Evolutionary conservation across 30 jellyfish, hydroid and myxozoan genomes (phyloP), one percentile per base, ranked within the genome.

Genomic region (Mastigias papua): DNA sequence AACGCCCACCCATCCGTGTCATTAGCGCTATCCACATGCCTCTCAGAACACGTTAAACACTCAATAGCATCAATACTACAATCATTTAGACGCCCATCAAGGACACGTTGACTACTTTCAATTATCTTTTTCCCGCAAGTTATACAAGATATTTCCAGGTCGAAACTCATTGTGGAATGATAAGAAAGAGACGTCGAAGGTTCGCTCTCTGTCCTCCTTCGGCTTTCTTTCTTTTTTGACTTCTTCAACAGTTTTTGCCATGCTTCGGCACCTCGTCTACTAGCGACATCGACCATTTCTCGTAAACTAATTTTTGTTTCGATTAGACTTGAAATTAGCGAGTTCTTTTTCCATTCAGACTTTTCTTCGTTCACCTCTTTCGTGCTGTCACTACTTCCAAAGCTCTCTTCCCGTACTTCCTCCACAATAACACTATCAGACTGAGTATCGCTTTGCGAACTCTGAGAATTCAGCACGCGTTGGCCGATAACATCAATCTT

Each of bases 271-370:
- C 99, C 99, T 23, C 93, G 90, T 30, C 73, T 91, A 22, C 98
- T 91, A 32, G 99, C 99, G 30, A 63, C 87, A 30, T 96, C 98
- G 58, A 96, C 99, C 73, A 96, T 96, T 67, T 90, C 98, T n/a
- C 99, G 94, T 57, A 96, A 88, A 64, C 80, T 91, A 48, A 89
- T 94, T 66, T 96, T 96, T 50, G 97, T 96, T 58, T 91, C 97
- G 42, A 96, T 82, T 73, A 96, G 30, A 42, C 93, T 90, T 34
- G 96, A 86, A 9, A 96, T 90, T 32, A 96, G 71, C 51, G 99
- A 82, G 48, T 78, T 81, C 64, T 87, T 89, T 21, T 78, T 70
- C 97, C 97, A 88, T 35, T 85, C 83, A 21, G 88, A 76, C 28
- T 85, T 85, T 26, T 75, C 94, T 34, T 85, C 82, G 35, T 28